Evolutionary conservation across 2,888 invertebrate genomes (phyloP), one percentile per base, ranked within the genome.

Genomic region (Gasteruption jaculator): DNA sequence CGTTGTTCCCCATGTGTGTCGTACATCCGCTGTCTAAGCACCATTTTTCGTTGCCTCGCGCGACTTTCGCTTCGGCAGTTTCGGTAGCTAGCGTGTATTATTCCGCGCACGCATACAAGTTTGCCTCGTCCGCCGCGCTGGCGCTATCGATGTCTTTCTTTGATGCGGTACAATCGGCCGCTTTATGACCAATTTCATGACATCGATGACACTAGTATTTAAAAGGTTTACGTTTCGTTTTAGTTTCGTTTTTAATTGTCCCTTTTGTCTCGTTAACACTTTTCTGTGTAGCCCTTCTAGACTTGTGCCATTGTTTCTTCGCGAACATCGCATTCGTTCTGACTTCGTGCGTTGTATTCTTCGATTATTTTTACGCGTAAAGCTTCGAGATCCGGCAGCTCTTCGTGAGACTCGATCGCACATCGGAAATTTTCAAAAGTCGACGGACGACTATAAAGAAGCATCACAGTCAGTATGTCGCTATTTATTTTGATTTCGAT

Each of bases 351-450:
- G 35, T 35, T 27, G 19, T 12, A 12, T 11, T 46, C 34, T 18
- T 48, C 43, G 5, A 43, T 6, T 5, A 46, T 43, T 19, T 52
- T 46, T 6, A 45, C 34, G 7, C 43, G 27, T 6, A 46, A 15
- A 3, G 21, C 14, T n/a, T 41, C 35, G 1, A 32, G 29, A 1
- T n/a, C 15, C 8, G 44, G 44, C 7, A 47, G 19, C 2, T 43
- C 34, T 6, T 41, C 38, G 2, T 27, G 32, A 5, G 41, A 37
- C n/a, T n/a, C n/a, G n/a, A n/a, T n/a, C n/a, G n/a, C n/a, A n/a
- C n/a, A n/a, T n/a, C n/a, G n/a, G n/a, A 43, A 43, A 26, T 37
- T 37, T 21, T 26, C 21, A 14, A 38, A 44, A 12, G 30, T 31
- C 6, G 24, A 26, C 2, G 44, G 41, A 8, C 43, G n/a, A 21